Base-by-base conservation (phyloP, 2,888 invertebrate species). In the Ernsta delagoae region DNA sequence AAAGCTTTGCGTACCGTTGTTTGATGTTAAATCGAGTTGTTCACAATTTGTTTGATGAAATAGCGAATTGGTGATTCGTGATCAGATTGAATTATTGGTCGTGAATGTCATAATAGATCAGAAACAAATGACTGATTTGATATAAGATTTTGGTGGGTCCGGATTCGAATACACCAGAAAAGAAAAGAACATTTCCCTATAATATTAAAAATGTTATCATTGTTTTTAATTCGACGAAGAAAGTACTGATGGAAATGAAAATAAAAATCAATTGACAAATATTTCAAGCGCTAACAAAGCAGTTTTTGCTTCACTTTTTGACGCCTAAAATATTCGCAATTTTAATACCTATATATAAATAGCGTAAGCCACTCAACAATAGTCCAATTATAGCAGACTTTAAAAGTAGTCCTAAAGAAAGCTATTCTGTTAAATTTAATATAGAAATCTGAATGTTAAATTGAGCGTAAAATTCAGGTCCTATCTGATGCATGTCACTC, bases 401-500 rank as follows among this genome's bases (percentile, higher is more conserved):
- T 16, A 45, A 45, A 54, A 54, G 24, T 24, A 53, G 41, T 9
- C 36, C 5, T 6, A 62, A 53, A 63, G 48, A 63, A 53, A 24
- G 41, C 63, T 53, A 54, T 54, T 24, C 12, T 12, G 48, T 24
- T 43, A 43, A 11, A 60, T 8, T 41, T 60, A 53, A 34, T 43
- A 43, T 8, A 43, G 66, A 66, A 67, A 67, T 67, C 43, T 56
- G 7, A 57, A 57, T 57, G 56, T 62, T 62, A 62, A 68, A 68
- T 62, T 68, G 67, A 62, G 54, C 67, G 61, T 61, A 56, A 36
- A 62, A 56, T 34, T 59, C 39, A 48, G 57, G 62, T 68, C 54
- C 60, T 59, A 48, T 57, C 41, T 45, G 24, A 54, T 39, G 34
- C 36, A 59, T 24, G 68, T 45, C 57, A 16, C 16, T 50, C n/a